These are phyloP conservation scores for Oscheius sp. DNA, from an alignment of 2,888 invertebrate genomes.

Conservation along the genomic window DNA sequence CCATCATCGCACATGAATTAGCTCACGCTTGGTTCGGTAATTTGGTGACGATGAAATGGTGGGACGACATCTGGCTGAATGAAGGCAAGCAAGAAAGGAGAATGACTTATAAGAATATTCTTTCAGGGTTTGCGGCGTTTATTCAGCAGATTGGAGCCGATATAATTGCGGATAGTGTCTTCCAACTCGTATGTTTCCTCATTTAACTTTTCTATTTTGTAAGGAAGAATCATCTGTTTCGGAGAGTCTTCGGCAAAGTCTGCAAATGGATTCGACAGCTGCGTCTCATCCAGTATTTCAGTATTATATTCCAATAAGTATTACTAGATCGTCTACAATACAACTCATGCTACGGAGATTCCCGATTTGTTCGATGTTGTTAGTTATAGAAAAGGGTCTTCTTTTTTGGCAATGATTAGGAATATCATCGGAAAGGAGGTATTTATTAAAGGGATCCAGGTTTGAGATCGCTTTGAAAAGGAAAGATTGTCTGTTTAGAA, in stretches of 20 bases:
- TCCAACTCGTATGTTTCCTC: conserved; percentile 10
- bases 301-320: no score
- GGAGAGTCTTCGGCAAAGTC: conserved; percentile 52
- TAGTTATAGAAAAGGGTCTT: conserved; percentile 79
- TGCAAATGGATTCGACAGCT: conserved; percentile 76
- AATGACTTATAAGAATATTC: conserved; percentile 71
- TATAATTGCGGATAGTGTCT: conserved; percentile 57
- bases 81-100: conserved; percentile 82
- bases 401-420: conserved; percentile 65
- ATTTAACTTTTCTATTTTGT: not conserved
- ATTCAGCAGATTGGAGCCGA: conserved; percentile 67
- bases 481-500: conserved; percentile 71
- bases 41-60: conserved; percentile 71
- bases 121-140: conserved; percentile 68
- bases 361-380: conserved; percentile 88
- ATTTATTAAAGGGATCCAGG: conserved; percentile 62
- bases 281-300: conserved; percentile 89
- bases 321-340: conserved; percentile 81
- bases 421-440: conserved; percentile 60
- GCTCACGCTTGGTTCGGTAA: conserved; percentile 71
- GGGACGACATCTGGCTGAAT: conserved; percentile 90
- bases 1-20: conserved; percentile 76
- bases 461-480: conserved; percentile 13
- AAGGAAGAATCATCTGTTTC: conserved; percentile 61
- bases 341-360: conserved; percentile 86